phyloP scores from a whole-genome alignment of 2,888 invertebrate species.

The Sthenelais limicola region DNA sequence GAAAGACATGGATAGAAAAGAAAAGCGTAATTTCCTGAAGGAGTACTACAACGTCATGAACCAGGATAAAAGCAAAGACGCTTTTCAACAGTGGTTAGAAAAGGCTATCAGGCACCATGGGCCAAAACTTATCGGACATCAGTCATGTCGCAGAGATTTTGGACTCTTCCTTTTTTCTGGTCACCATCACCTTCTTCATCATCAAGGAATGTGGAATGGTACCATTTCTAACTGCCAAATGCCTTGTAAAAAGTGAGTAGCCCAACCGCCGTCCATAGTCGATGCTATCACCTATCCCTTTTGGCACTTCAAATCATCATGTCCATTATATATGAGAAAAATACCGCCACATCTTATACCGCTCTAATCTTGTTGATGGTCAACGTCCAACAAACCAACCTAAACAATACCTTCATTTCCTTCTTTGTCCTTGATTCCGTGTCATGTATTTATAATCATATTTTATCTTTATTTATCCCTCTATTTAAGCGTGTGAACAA shows the following conservation, averaged over 20 bases:
- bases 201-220: conserved; percentile 7
- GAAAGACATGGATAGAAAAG: neutral
- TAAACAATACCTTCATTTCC: too few relatives aligned
- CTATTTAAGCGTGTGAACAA: too few relatives aligned
- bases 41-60: neutral
- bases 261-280: too few relatives aligned
- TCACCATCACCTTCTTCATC: conserved; percentile 7
- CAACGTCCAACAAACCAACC: too few relatives aligned
- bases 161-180: neutral
- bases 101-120: conserved; percentile 6
- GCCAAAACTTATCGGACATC: conserved; percentile 1
- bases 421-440: too few relatives aligned
- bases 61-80: neutral
- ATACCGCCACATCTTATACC: too few relatives aligned
- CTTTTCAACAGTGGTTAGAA: conserved; percentile 16
- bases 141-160: conserved; percentile 9
- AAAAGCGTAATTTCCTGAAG: conserved; percentile 9
- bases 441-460: too few relatives aligned
- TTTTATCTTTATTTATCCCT: too few relatives aligned
- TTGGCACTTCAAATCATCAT: too few relatives aligned
- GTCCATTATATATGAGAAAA: too few relatives aligned
- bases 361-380: too few relatives aligned
- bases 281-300: too few relatives aligned
- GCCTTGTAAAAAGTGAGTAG: conserved; percentile 31
- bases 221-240: conserved; percentile 10